phyloP scores from a whole-genome alignment of 2,888 invertebrate species.

The Syrphus vitripennis region DNA sequence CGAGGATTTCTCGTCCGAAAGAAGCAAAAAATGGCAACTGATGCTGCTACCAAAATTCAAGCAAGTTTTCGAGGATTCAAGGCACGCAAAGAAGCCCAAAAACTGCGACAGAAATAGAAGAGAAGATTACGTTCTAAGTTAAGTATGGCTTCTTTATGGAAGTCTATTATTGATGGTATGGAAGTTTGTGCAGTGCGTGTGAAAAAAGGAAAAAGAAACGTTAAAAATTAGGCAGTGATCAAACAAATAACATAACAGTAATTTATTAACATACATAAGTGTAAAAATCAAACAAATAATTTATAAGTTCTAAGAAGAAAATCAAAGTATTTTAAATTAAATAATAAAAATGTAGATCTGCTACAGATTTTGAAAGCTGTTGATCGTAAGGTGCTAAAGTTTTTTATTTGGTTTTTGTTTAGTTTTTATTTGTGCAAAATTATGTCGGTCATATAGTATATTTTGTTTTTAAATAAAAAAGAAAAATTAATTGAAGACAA shows the following conservation, averaged over 20 bases:
- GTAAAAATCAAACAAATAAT: neutral
- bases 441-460: neutral
- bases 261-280: constrained; percentile 1
- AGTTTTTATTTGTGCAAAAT: neutral
- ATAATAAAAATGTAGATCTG: too few relatives aligned
- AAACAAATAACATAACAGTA: neutral
- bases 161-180: constrained; percentile 38
- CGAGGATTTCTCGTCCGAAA: constrained; percentile 80
- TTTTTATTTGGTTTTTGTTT: neutral
- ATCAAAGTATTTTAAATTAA: constrained; percentile 25
- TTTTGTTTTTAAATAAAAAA: neutral
- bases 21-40: constrained; percentile 78
- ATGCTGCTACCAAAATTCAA: constrained; percentile 81
- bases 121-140: neutral
- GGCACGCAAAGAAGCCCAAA: constrained; percentile 78
- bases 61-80: constrained; percentile 81
- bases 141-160: constrained; percentile 17
- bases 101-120: constrained; percentile 76
- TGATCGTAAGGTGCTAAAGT: constrained; percentile 33
- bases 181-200: constrained; percentile 61
- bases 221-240: neutral
- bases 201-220: neutral
- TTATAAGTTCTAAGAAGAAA: neutral
- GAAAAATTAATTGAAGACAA: neutral
- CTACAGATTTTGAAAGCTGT: neutral